Evolutionary conservation across 2,113 vertebrate genomes (phyloP).

Genomic region (Oplegnathus fasciatus): DNA sequence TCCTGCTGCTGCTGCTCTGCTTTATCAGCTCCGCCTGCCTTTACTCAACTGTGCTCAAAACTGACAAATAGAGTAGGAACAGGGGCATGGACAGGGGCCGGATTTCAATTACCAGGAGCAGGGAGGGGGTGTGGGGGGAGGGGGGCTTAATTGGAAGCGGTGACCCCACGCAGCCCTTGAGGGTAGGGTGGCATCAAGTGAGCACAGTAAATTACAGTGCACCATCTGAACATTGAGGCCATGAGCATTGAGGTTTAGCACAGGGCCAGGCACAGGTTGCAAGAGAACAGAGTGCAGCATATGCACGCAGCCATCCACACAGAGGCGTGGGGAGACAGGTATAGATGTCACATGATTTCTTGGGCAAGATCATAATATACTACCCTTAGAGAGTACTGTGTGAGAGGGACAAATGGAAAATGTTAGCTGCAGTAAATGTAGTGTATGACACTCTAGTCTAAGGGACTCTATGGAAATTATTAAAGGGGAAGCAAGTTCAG

Average conservation of each 20-base stretch:
- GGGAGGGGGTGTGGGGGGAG: conserved; percentile 59
- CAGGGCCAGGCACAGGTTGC: conserved; percentile 64
- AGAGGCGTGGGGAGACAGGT: conserved; percentile 44
- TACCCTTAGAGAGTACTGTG: not conserved
- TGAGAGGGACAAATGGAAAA: conserved; percentile 10
- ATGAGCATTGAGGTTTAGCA: conserved; percentile 57
- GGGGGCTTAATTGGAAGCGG: conserved; percentile 80
- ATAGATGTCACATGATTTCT: conserved; percentile 21
- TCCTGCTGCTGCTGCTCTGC: conserved; percentile 48
- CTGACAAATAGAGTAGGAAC: conserved; percentile 72
- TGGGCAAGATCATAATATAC: not conserved
- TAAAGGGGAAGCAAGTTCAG: not conserved
- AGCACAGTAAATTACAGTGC: conserved; percentile 79
- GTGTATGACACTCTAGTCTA: not conserved
- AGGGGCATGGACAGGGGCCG: conserved; percentile 57
- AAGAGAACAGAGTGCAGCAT: conserved; percentile 63
- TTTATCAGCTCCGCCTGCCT: conserved; percentile 63
- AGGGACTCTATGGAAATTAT: not conserved
- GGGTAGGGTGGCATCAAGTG: conserved; percentile 68
- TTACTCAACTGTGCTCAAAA: conserved; percentile 72
- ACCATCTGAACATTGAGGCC: conserved; percentile 74
- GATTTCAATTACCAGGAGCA: conserved; percentile 83
- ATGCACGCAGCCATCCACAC: conserved; percentile 69
- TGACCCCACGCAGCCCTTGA: conserved; percentile 80
- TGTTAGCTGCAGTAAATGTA: not conserved